These are phyloP conservation scores for Mastomys coucha DNA, from an alignment of 2,113 vertebrate genomes.

Conservation along the genomic window DNA sequence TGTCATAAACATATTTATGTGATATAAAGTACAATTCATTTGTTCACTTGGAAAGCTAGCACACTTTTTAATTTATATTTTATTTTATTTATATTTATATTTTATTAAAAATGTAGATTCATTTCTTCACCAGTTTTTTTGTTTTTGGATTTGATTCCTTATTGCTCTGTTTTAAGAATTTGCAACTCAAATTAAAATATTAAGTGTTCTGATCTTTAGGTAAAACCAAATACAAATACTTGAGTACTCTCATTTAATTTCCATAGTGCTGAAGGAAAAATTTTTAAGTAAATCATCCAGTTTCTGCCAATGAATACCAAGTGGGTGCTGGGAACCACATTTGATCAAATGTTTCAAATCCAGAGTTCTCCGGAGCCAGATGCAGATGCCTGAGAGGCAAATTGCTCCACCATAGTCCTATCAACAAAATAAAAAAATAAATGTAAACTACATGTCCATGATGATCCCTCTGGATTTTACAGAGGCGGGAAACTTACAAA, in stretches of 20 bases:
- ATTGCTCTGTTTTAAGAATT: constrained; percentile 3
- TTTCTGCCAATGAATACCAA: neutral
- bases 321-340: neutral
- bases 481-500: neutral
- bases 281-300: neutral
- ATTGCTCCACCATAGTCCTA: too few species aligned
- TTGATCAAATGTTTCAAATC: neutral
- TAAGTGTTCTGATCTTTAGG: constrained; percentile 17
- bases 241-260: constrained; percentile 16
- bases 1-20: neutral
- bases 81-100: too few species aligned
- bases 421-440: neutral
- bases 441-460: neutral
- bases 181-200: neutral
- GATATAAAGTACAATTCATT: neutral
- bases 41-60: constrained; percentile 19
- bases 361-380: neutral
- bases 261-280: neutral
- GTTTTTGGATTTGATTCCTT: neutral
- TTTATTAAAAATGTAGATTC: too few species aligned
- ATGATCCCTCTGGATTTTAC: neutral
- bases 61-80: neutral
- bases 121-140: neutral
- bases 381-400: neutral
- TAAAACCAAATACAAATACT: neutral